Percentiles rank a stretch among this genome's conserved stretches.
Conservation (phyloP, 2,888 invertebrate genomes). For the Eilema sororculum region DNA sequence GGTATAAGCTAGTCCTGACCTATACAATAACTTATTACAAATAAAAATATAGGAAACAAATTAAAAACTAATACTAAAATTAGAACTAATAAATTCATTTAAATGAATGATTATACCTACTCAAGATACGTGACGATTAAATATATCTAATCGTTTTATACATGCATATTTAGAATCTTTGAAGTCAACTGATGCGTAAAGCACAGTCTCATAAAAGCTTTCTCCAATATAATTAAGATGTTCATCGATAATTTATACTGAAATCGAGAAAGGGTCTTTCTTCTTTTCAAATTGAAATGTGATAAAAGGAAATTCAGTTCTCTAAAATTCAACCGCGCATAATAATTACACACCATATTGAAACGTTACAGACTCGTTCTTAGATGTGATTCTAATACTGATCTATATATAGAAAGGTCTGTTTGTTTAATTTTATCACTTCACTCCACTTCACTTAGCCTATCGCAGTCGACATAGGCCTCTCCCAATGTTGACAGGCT, state of each 20-base stretch:
- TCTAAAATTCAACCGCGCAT: slow-evolving; percentile 2
- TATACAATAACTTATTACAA: too few relatives aligned
- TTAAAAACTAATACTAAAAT: too few relatives aligned
- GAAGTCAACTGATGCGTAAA: slow-evolving; percentile 7
- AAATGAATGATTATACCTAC: not conserved
- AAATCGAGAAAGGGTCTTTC: slow-evolving; percentile 13
- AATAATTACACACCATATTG: slow-evolving; percentile 8
- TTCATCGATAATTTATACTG: slow-evolving; percentile 11
- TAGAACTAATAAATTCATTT: too few relatives aligned
- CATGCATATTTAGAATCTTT: not conserved
- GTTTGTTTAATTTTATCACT: too few relatives aligned
- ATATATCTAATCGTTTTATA: slow-evolving; percentile 1
- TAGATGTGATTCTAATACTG: not conserved
- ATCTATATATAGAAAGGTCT: not conserved
- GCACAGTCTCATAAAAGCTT: slow-evolving; percentile 7
- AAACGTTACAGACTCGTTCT: not conserved
- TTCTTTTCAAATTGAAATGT: slow-evolving; percentile 12
- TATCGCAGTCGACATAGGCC: too few relatives aligned
- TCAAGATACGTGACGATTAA: not conserved
- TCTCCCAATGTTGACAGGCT: too few relatives aligned
- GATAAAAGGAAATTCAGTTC: not conserved
- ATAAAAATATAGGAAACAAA: too few relatives aligned
- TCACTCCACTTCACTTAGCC: too few relatives aligned
- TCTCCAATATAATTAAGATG: slow-evolving; percentile 12
- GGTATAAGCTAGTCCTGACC: too few relatives aligned